These are phyloP conservation scores for Scaptodrosophila lebanonensis DNA, from an alignment of 1,140 invertebrate genomes.

Conservation along the genomic window DNA sequence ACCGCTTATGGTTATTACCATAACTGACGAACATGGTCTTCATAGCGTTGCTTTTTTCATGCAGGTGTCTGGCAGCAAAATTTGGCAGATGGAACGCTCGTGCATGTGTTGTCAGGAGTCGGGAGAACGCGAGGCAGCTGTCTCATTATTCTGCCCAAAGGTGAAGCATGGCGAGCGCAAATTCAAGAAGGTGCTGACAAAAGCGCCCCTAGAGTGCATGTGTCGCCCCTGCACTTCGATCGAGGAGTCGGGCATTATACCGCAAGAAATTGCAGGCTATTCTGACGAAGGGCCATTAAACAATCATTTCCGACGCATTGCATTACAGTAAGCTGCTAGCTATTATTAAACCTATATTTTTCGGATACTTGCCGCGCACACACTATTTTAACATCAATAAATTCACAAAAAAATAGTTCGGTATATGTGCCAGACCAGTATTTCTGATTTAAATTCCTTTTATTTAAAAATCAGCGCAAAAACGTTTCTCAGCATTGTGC, in stretches of 20 bases:
- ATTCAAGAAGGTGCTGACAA: slow-evolving; percentile 92
- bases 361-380: too few species aligned
- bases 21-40: not conserved
- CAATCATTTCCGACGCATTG: slow-evolving; percentile 84
- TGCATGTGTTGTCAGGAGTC: slow-evolving; percentile 97
- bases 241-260: slow-evolving; percentile 90
- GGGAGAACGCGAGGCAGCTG: slow-evolving; percentile 92
- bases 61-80: slow-evolving; percentile 95
- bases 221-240: slow-evolving; percentile 93
- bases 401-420: too few species aligned
- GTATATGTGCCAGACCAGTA: too few species aligned
- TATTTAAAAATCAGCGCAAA: too few species aligned
- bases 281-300: slow-evolving; percentile 87
- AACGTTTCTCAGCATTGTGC: too few species aligned
- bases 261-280: slow-evolving; percentile 93
- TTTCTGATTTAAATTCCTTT: too few species aligned
- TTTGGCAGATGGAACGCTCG: slow-evolving; percentile 96
- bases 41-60: not conserved
- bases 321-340: slow-evolving; percentile 72
- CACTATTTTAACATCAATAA: slow-evolving; percentile 30
- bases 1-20: not conserved
- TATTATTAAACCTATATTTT: slow-evolving; percentile 9
- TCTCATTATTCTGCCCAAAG: slow-evolving; percentile 92
- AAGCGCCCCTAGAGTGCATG: slow-evolving; percentile 95
- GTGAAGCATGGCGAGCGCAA: slow-evolving; percentile 90